Evolutionary conservation across 2,113 vertebrate genomes (phyloP), one percentile per base, ranked within the genome.

Genomic region (Etheostoma cragini): DNA sequence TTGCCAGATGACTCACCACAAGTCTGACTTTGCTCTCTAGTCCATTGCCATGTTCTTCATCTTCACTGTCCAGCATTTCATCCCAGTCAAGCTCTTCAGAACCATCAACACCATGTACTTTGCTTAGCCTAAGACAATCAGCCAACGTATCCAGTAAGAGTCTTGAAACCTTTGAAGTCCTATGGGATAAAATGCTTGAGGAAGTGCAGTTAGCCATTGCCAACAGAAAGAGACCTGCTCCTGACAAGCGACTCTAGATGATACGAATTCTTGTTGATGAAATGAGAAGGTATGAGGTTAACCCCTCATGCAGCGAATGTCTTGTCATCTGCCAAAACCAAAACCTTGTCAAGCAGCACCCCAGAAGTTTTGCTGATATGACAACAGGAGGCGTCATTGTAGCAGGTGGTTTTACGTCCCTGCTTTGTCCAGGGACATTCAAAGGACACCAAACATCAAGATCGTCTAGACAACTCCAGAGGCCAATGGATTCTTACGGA

Each of bases 291-390:
- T 21, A 47, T n/a, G 33, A 65, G 12, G 14, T 1, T 6, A 76
- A 66, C 30, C 62, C 73, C 1, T 46, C 73, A 21, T 12, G 38
- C 52, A 65, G 1, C 21, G 13, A 63, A 19, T 76, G 38, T 45
- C 49, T 56, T 2, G 10, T 24, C 14, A 70, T 56, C 35, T 56
- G 73, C 38, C 50, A 19, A 66, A 47, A 30, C 38, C 50, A 19
- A 66, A 47, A 30, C n/a, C 24, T 76, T 6, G 50, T 76, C 8
- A 76, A 30, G 62, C 33, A 54, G 42, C 26, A 76, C 30, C 62
- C 33, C 21, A 56, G 53, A 19, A 56, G n/a, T 13, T 54, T 54
- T 54, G n/a, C n/a, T 22, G 53, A 54, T 22, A 54, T 54, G n/a
- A 54, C 53, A 22, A 22, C 21, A 56, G 2, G 6, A 56, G 50